phyloP scores from a whole-genome alignment of 2,888 invertebrate species.

The Metalampra italica region DNA sequence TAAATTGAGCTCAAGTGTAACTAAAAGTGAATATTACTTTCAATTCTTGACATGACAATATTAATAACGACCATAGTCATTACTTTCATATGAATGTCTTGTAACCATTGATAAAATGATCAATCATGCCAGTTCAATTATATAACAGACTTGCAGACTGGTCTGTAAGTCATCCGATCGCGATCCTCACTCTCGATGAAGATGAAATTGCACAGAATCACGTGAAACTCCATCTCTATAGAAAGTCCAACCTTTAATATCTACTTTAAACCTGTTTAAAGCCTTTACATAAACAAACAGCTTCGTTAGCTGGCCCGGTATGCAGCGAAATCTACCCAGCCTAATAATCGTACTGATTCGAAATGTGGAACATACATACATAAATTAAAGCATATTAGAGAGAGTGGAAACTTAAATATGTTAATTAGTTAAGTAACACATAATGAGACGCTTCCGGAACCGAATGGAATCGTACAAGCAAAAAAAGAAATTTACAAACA shows the following conservation, averaged over 20 bases:
- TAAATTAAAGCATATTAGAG: conserved; percentile 44
- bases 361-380: conserved; percentile 51
- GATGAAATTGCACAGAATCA: conserved; percentile 50
- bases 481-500: conserved; percentile 2
- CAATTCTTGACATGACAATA: background rate
- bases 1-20: background rate
- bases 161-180: background rate
- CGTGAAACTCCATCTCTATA: conserved; percentile 47
- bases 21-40: background rate
- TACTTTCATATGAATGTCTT: background rate
- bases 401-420: conserved; percentile 29
- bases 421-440: conserved; percentile 21
- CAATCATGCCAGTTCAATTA: background rate
- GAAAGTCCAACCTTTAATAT: conserved; percentile 51
- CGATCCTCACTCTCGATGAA: conserved; percentile 23
- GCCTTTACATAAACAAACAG: conserved; percentile 30
- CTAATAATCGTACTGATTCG: conserved; percentile 41
- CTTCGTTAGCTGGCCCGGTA: conserved; percentile 28
- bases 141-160: conserved; percentile 4
- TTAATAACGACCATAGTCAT: background rate
- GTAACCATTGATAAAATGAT: background rate
- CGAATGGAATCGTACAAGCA: conserved; percentile 2
- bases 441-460: conserved; percentile 17
- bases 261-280: conserved; percentile 49
- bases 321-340: conserved; percentile 33